Conservation (phyloP, 2,113 vertebrate genomes). For the Tragelaphus scriptus region DNA sequence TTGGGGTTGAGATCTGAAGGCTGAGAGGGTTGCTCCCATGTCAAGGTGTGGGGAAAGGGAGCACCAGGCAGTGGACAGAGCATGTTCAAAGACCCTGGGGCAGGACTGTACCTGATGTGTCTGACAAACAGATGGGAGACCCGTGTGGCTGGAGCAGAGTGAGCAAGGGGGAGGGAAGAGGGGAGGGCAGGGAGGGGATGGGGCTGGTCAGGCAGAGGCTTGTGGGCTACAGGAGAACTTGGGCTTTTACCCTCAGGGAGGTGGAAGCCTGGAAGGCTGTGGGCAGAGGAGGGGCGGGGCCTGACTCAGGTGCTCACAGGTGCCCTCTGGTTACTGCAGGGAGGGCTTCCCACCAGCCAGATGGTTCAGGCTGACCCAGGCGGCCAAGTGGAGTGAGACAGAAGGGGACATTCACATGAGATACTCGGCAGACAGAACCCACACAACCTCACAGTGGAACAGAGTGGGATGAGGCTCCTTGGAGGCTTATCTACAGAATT, state of each 20-base stretch:
- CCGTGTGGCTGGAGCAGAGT: neutral
- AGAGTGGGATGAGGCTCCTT: neutral
- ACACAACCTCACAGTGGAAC: neutral
- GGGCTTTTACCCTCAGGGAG: neutral
- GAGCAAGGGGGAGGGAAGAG: neutral
- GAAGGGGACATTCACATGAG: neutral
- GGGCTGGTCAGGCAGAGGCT: neutral
- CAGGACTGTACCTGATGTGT: neutral
- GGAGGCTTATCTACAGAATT: neutral
- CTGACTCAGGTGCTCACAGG: neutral
- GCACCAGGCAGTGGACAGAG: rapidly evolving
- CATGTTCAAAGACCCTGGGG: neutral
- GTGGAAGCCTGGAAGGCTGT: neutral
- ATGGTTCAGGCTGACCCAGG: neutral
- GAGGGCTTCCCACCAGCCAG: neutral
- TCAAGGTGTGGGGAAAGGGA: neutral
- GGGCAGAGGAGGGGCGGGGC: neutral
- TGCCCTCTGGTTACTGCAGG: neutral
- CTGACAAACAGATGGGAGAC: neutral
- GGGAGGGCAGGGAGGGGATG: neutral
- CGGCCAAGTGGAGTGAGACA: neutral
- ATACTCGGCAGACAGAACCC: neutral
- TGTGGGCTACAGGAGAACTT: neutral
- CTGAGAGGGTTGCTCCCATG: neutral
- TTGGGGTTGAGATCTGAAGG: neutral